These are phyloP conservation scores for Adineta ricciae DNA, from an alignment of 2,888 invertebrate genomes.

Conservation along the genomic window DNA sequence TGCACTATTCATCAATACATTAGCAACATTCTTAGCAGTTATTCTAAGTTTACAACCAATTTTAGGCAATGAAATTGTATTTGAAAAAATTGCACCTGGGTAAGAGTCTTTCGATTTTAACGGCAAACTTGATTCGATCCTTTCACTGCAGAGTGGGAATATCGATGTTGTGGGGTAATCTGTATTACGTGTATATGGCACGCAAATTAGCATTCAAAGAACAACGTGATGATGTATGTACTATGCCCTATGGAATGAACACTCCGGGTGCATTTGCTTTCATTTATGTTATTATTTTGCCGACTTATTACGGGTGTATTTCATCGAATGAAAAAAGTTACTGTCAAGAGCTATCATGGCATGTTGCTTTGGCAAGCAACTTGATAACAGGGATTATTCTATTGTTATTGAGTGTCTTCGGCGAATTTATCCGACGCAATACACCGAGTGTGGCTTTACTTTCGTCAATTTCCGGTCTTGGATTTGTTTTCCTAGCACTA, in stretches of 20 bases:
- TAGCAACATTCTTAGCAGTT: not conserved
- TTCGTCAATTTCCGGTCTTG: not conserved
- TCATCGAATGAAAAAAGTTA: not conserved
- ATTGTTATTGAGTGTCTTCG: not conserved
- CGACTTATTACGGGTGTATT: not conserved
- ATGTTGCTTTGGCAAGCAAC: slow-evolving; percentile 4
- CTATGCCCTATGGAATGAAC: not conserved
- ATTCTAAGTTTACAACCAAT: not conserved
- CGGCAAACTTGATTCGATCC: too few species aligned
- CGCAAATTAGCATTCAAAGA: not conserved
- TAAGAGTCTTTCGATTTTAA: not conserved
- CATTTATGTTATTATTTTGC: not conserved
- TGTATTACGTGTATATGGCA: slow-evolving; percentile 5
- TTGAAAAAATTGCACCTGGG: not conserved
- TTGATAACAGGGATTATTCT: not conserved
- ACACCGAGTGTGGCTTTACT: not conserved
- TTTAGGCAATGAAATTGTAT: not conserved
- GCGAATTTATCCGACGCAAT: not conserved
- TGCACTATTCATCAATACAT: not conserved
- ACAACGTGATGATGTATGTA: slow-evolving; percentile 4
- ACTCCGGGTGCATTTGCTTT: slow-evolving; percentile 16
- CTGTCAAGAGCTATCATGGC: not conserved
- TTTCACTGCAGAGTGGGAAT: not conserved
- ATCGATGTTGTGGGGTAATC: not conserved
- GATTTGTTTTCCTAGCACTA: not conserved